These are phyloP conservation scores for Pectinophora gossypiella DNA, from an alignment of 1,140 invertebrate genomes.

Conservation along the genomic window DNA sequence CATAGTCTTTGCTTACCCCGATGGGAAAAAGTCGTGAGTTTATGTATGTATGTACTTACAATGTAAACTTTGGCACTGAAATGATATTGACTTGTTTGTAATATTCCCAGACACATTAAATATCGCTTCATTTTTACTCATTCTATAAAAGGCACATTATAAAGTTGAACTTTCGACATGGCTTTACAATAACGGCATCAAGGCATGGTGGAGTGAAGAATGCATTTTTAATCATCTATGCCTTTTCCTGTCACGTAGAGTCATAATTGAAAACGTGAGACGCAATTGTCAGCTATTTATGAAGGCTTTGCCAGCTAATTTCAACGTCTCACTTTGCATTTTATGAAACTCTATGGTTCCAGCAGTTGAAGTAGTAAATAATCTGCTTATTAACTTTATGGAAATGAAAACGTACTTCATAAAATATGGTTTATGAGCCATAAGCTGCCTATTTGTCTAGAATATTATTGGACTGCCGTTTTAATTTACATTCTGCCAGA, in stretches of 20 bases:
- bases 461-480: too few relatives aligned
- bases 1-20: too few relatives aligned
- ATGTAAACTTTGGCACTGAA: too few relatives aligned
- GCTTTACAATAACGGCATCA: too few relatives aligned
- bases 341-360: conserved; percentile 29
- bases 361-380: background rate
- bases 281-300: conserved; percentile 35
- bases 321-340: conserved; percentile 44
- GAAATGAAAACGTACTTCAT: background rate
- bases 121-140: too few relatives aligned
- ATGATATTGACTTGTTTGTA: too few relatives aligned
- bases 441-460: background rate
- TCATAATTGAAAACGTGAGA: conserved; percentile 42
- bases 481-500: too few relatives aligned
- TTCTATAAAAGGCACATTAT: too few relatives aligned
- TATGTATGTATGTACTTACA: too few relatives aligned
- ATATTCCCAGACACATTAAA: too few relatives aligned
- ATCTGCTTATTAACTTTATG: conserved; percentile 1
- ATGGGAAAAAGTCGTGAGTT: too few relatives aligned
- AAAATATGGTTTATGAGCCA: conserved; percentile 2
- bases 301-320: conserved; percentile 32
- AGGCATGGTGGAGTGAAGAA: background rate
- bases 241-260: conserved; percentile 23
- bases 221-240: background rate
- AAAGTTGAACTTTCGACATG: too few relatives aligned